phyloP scores from a whole-genome alignment of 1,140 invertebrate genomes.

The Colletes gigas region DNA sequence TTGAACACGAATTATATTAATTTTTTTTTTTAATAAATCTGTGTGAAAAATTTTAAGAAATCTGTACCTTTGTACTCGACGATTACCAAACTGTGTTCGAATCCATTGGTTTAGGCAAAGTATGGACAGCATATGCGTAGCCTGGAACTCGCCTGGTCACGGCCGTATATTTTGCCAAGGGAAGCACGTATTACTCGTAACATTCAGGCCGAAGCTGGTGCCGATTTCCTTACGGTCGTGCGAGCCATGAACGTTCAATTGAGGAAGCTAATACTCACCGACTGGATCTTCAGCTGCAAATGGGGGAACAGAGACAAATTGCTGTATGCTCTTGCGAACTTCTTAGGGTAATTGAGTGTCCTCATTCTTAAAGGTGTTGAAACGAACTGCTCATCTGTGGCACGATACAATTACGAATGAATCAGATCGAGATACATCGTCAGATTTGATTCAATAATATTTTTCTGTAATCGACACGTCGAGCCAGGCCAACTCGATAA shows the following conservation, averaged over 20 bases:
- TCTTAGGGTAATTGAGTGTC: constrained; percentile 67
- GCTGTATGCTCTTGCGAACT: constrained; percentile 73
- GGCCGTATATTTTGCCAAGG: constrained; percentile 70
- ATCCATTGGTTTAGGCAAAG: constrained; percentile 60
- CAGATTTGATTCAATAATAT: background rate
- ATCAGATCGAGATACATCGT: background rate
- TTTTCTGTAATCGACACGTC: background rate
- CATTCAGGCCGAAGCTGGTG: constrained; percentile 69
- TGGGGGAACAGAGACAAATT: constrained; percentile 75
- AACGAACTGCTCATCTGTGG: background rate
- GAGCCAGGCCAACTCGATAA: background rate
- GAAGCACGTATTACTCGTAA: constrained; percentile 63
- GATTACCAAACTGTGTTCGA: background rate
- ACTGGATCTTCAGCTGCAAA: constrained; percentile 76
- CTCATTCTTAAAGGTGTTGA: background rate
- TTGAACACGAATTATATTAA: no score
- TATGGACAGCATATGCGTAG: constrained; percentile 76
- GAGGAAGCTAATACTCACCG: constrained; percentile 72
- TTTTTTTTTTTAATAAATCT: no score
- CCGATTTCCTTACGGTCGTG: constrained; percentile 70
- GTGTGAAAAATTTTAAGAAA: no score
- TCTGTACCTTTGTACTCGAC: no score
- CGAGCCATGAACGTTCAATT: constrained; percentile 72
- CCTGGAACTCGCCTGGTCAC: constrained; percentile 76
- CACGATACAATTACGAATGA: background rate